Evolutionary conservation across 37 sponge, comb jelly and placozoan species (phyloP).

Genomic region (Eunapius fragilis): DNA sequence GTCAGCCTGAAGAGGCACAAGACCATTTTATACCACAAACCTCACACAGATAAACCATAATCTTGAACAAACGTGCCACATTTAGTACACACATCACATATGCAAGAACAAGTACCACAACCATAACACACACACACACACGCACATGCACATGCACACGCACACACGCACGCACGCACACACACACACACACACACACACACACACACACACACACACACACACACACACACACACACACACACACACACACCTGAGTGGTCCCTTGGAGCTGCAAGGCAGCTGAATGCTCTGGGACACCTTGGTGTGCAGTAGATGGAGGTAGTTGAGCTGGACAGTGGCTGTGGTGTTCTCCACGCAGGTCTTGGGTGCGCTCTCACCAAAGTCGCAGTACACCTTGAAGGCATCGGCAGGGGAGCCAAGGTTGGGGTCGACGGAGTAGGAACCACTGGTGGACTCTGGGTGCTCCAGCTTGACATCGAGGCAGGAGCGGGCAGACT

Average conservation of each 20-base stretch:
- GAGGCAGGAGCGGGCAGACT: constrained; percentile 40
- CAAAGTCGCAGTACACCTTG: constrained; percentile 69
- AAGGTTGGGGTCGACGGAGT: constrained; percentile 70
- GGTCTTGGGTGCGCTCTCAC: constrained; percentile 4
- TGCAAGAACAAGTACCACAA: not conserved
- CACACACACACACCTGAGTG: constrained; percentile 40
- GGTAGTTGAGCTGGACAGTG: constrained; percentile 46
- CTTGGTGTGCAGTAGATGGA: constrained; percentile 64
- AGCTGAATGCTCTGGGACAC: constrained; percentile 59
- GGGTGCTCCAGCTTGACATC: constrained; percentile 58
- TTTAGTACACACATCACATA: not conserved
- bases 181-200: not conserved
- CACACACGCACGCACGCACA: not conserved
- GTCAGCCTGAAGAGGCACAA: constrained; percentile 14
- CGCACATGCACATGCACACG: not conserved
- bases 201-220: not conserved
- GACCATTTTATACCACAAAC: not conserved
- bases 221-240: not conserved
- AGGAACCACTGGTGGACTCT: constrained; percentile 32
- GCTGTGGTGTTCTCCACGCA: constrained; percentile 54
- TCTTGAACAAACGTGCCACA: not conserved
- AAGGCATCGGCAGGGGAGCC: constrained; percentile 52
- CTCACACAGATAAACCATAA: too few species aligned
- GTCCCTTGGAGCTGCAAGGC: constrained; percentile 61
- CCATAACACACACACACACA: not conserved